Percentiles rank a stretch among this genome's conserved stretches.
Evolutionary conservation across 2,113 vertebrate genomes (phyloP).

Genomic region (Silurus glanis): DNA sequence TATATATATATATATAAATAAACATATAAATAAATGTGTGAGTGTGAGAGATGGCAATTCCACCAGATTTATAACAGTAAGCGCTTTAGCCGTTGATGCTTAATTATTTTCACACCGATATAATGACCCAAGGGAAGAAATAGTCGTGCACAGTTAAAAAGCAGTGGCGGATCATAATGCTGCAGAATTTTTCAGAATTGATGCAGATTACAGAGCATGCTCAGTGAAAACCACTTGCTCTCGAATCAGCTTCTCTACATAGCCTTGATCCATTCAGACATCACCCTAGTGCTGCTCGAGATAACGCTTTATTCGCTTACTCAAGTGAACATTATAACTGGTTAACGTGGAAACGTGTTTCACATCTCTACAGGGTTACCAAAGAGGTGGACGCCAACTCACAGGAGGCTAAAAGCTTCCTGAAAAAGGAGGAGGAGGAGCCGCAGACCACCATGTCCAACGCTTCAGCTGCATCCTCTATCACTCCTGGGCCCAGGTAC

Average conservation of each 20-base stretch:
- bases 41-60: background rate
- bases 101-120: background rate
- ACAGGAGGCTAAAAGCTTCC: slow-evolving; percentile 84
- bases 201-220: background rate
- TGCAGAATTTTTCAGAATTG: background rate
- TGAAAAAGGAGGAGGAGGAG: slow-evolving; percentile 73
- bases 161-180: background rate
- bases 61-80: background rate
- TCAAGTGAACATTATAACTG: background rate
- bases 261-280: too few relatives aligned
- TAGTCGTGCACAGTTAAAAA: background rate
- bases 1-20: too few relatives aligned
- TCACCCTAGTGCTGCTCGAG: too few relatives aligned
- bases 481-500: slow-evolving; percentile 67
- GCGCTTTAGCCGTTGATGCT: background rate
- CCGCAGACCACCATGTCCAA: background rate
- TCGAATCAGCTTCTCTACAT: background rate
- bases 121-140: background rate
- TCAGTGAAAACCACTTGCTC: background rate
- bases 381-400: slow-evolving; percentile 89
- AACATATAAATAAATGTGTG: too few relatives aligned
- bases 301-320: background rate
- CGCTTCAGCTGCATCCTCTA: background rate
- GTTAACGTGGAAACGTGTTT: background rate
- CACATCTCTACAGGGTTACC: slow-evolving; percentile 77